phyloP scores from a whole-genome alignment of 2,888 invertebrate species.

The Falcaria lacertinaria region DNA sequence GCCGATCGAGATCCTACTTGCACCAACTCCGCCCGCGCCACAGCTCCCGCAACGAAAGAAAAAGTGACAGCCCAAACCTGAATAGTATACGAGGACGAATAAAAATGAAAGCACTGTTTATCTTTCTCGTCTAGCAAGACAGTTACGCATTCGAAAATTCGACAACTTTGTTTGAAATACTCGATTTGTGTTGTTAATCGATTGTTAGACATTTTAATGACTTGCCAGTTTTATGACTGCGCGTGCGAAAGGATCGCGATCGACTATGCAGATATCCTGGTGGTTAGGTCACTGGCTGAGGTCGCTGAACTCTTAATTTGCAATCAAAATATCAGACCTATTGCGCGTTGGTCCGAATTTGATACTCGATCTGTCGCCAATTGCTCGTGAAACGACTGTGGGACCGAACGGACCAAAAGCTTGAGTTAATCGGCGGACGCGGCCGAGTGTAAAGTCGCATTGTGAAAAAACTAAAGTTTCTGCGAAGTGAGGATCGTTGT shows the following conservation, averaged over 20 bases:
- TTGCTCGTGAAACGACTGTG: conserved; percentile 31
- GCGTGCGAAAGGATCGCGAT: conserved; percentile 52
- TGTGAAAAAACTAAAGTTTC: conserved; percentile 43
- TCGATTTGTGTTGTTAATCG: conserved; percentile 15
- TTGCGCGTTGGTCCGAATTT: conserved; percentile 21
- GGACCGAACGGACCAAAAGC: conserved; percentile 27
- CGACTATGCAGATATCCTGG: conserved; percentile 43
- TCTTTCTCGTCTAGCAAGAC: conserved; percentile 33
- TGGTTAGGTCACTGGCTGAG: conserved; percentile 42
- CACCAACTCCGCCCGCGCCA: conserved; percentile 21
- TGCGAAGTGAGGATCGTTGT: conserved; percentile 32
- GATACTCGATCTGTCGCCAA: conserved; percentile 32
- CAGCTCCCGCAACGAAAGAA: conserved; percentile 66
- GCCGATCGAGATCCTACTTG: conserved; percentile 54
- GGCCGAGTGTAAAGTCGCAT: conserved; percentile 41
- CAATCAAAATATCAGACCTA: conserved; percentile 38
- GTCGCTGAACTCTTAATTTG: conserved; percentile 41
- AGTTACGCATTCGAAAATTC: conserved; percentile 8
- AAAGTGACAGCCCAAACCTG: conserved; percentile 78
- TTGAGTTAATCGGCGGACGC: conserved; percentile 37
- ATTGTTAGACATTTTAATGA: conserved; percentile 43
- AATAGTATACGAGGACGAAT: conserved; percentile 75
- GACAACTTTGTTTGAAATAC: conserved; percentile 10
- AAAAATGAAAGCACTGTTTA: conserved; percentile 74
- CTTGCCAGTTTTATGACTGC: conserved; percentile 36